These are phyloP conservation scores for Mallateleia sp. DNA, from an alignment of 2,888 invertebrate species.

Conservation along the genomic window DNA sequence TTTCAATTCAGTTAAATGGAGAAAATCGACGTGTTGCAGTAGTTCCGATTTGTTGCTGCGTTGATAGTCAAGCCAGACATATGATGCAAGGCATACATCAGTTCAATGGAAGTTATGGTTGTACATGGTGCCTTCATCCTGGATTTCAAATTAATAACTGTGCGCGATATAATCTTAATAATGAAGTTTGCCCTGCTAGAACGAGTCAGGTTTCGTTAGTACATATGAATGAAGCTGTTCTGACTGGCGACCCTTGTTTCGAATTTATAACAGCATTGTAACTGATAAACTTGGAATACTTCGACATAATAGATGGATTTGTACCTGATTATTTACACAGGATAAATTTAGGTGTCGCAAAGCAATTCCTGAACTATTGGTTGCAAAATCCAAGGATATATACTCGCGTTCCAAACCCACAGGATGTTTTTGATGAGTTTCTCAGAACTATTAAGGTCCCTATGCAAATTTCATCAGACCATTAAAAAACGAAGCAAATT, in stretches of 20 bases:
- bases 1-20: background rate
- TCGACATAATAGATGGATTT: background rate
- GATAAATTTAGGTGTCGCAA: slow-evolving; percentile 55
- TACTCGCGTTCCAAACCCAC: background rate
- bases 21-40: background rate
- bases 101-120: background rate
- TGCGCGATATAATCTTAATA: background rate
- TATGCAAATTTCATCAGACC: background rate
- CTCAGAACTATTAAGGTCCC: background rate
- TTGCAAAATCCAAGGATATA: background rate
- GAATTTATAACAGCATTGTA: slow-evolving; percentile 53
- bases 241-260: background rate
- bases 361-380: slow-evolving; percentile 61
- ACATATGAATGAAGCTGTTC: background rate
- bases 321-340: slow-evolving; percentile 29
- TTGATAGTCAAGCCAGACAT: background rate
- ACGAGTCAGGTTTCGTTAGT: too few species aligned
- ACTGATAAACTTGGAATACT: slow-evolving; percentile 48
- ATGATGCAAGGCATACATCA: background rate
- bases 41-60: background rate
- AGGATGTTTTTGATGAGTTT: too few species aligned
- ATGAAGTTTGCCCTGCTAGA: background rate
- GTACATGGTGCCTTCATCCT: background rate
- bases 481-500: background rate
- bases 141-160: background rate